Evolutionary conservation across 1,140 invertebrate species (phyloP).

Genomic region (Oedothorax gibbosus): DNA sequence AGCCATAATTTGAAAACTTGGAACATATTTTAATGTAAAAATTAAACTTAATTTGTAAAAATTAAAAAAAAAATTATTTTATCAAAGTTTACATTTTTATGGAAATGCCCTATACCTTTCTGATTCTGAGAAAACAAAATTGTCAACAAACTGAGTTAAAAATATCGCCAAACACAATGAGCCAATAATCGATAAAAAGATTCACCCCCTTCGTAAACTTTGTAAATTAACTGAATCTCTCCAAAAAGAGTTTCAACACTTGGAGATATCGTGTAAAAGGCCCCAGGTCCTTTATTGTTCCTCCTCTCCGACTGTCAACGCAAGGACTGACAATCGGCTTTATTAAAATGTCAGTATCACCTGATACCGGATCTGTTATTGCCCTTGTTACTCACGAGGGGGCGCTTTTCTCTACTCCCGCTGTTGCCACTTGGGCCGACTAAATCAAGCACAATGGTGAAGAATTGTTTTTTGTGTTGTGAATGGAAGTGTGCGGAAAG

Average conservation of each 20-base stretch:
- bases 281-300: constrained; percentile 31
- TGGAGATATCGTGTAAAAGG: constrained; percentile 32
- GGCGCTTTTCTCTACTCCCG: constrained; percentile 9
- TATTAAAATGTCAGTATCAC: constrained; percentile 58
- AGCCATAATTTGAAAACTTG: too few relatives aligned
- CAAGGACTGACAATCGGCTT: constrained; percentile 54
- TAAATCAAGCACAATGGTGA: constrained; percentile 49
- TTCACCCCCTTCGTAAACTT: constrained; percentile 6
- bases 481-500: neutral
- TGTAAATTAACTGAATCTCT: constrained; percentile 49
- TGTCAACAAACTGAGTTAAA: too few relatives aligned
- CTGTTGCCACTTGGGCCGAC: constrained; percentile 40
- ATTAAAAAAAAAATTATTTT: neutral
- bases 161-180: neutral
- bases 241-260: constrained; percentile 24
- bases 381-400: constrained; percentile 34
- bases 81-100: neutral
- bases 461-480: constrained; percentile 2
- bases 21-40: too few relatives aligned
- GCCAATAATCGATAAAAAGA: constrained; percentile 34
- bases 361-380: constrained; percentile 56
- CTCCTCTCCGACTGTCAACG: constrained; percentile 44
- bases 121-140: neutral
- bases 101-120: neutral
- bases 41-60: too few relatives aligned